A percentile compares a stretch with the other conserved stretches of the same genome.
These are phyloP conservation scores for Lordiphosa fenestrarum DNA, from an alignment of 2,888 invertebrate species.

Conservation along the genomic window DNA sequence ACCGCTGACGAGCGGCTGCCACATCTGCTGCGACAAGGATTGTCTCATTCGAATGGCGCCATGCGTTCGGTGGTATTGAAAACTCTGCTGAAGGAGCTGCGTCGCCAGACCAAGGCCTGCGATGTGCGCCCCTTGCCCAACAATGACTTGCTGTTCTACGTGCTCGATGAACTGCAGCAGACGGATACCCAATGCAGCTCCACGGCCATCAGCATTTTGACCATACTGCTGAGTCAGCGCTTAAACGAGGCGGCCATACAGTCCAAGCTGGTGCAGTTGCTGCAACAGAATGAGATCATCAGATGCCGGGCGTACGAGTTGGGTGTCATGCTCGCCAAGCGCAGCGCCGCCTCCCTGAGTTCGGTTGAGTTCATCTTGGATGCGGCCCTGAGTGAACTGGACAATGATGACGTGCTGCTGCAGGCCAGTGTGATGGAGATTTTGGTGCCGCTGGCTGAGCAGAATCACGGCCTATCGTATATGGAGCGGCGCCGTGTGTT, in stretches of 20 bases:
- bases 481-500: constrained; percentile 86
- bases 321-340: constrained; percentile 84
- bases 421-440: constrained; percentile 91
- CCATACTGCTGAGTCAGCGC: constrained; percentile 51
- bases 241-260: constrained; percentile 57
- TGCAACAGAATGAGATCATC: constrained; percentile 59
- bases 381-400: constrained; percentile 85
- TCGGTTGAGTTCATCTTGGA: constrained; percentile 84
- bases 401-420: constrained; percentile 87
- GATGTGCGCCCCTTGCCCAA: constrained; percentile 37
- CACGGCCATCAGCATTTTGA: constrained; percentile 66
- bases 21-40: constrained; percentile 83
- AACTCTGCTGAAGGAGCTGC: constrained; percentile 81
- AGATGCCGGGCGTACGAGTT: constrained; percentile 81
- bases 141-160: constrained; percentile 55
- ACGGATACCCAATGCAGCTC: constrained; percentile 63
- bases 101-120: constrained; percentile 18
- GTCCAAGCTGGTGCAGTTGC: constrained; percentile 45
- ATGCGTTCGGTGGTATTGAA: constrained; percentile 85
- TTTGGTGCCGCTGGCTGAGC: constrained; percentile 86
- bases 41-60: constrained; percentile 84
- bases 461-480: constrained; percentile 87
- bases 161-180: constrained; percentile 73
- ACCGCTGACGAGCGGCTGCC: constrained; percentile 81
- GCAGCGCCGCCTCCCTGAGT: constrained; percentile 83